Percentiles rank a stretch among this genome's conserved stretches.
These are phyloP conservation scores for Ia io DNA, from an alignment of 2,113 vertebrate genomes.

Conservation along the genomic window DNA sequence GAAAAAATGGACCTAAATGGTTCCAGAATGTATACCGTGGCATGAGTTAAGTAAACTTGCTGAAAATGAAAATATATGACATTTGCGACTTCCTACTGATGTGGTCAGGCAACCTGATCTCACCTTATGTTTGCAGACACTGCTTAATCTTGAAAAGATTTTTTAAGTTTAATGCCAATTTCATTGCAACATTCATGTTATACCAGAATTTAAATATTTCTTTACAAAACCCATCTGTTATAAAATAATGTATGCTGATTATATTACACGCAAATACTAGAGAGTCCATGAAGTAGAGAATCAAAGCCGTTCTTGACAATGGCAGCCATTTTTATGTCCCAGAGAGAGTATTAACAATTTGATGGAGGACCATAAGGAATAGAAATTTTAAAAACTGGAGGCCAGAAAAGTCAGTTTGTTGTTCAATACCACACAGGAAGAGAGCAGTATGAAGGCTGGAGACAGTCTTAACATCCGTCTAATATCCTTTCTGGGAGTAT, in stretches of 20 bases:
- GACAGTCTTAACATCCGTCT: background rate
- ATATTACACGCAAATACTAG: background rate
- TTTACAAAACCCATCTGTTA: background rate
- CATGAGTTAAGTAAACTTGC: background rate
- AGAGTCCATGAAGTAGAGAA: background rate
- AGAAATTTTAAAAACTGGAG: background rate
- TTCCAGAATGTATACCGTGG: background rate
- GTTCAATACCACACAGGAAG: background rate
- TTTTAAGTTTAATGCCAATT: background rate
- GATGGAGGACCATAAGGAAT: background rate
- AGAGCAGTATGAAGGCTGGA: background rate
- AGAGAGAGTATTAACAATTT: background rate
- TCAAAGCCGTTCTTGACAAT: background rate
- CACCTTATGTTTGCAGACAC: background rate
- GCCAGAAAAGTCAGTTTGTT: background rate
- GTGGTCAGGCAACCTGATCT: background rate
- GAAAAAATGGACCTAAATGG: background rate
- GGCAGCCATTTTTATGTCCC: background rate
- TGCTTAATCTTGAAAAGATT: background rate
- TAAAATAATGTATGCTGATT: background rate
- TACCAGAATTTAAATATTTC: background rate
- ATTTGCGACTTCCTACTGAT: background rate
- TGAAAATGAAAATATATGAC: slow-evolving; percentile 10
- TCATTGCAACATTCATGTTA: background rate
- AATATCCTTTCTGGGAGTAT: background rate